These are phyloP conservation scores for Leptoclinus maculatus DNA, from an alignment of 2,797 vertebrate genomes.

Conservation along the genomic window DNA sequence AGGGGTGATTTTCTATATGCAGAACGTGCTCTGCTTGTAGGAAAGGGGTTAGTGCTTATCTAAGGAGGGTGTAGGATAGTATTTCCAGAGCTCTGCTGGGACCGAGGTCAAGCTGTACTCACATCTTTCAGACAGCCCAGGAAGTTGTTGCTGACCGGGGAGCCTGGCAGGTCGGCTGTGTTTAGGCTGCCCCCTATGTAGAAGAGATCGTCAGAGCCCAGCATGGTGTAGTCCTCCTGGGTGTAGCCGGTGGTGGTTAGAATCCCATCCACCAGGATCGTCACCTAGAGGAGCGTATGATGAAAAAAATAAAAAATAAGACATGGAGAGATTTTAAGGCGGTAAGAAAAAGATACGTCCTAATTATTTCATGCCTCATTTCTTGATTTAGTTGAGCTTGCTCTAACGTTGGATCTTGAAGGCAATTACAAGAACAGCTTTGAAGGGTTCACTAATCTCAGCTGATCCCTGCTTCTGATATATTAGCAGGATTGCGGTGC, in stretches of 20 bases:
- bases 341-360: conserved; percentile 49
- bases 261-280: conserved; percentile 94
- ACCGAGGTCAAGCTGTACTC: conserved; percentile 79
- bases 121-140: conserved; percentile 98
- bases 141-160: conserved; percentile 97
- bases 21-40: conserved; percentile 52
- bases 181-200: conserved; percentile 96
- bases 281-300: conserved; percentile 84
- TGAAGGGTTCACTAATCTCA: conserved; percentile 67
- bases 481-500: conserved; percentile 47
- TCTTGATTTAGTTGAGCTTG: conserved; percentile 63
- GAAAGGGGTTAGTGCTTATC: conserved; percentile 40
- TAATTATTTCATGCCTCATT: conserved; percentile 74
- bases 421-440: conserved; percentile 70
- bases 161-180: conserved; percentile 94
- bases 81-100: conserved; percentile 58
- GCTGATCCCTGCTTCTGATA: conserved; percentile 69
- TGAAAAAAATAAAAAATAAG: conserved; percentile 23
- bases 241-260: conserved; percentile 97
- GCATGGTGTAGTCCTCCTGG: conserved; percentile 97
- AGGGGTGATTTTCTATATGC: conserved; percentile 61
- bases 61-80: conserved; percentile 53
- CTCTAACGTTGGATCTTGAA: conserved; percentile 64
- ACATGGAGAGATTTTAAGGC: conserved; percentile 45
- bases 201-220: conserved; percentile 97